These are phyloP conservation scores for Eira barbara DNA, from an alignment of 2,113 vertebrate genomes.

Conservation along the genomic window DNA sequence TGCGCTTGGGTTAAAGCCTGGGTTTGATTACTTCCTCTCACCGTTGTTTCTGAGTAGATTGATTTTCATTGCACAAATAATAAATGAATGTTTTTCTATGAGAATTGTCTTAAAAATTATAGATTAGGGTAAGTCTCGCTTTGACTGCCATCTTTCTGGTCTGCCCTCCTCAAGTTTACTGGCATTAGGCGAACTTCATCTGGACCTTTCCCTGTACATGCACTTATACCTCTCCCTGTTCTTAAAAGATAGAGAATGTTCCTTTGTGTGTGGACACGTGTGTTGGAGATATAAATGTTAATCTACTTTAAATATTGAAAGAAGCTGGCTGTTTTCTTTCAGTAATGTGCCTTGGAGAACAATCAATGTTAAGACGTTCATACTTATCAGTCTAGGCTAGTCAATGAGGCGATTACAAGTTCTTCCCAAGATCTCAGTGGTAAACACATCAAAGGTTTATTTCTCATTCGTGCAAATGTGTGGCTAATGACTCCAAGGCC, in stretches of 20 bases:
- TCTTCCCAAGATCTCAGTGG: not conserved
- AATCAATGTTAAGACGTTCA: not conserved
- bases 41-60: not conserved
- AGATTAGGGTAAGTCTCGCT: not conserved
- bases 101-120: not conserved
- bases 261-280: not conserved
- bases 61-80: slow-evolving; percentile 20
- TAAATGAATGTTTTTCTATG: not conserved
- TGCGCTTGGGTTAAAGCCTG: not conserved
- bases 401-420: not conserved
- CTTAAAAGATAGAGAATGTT: not conserved
- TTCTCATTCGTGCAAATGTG: not conserved
- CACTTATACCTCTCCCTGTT: not conserved
- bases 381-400: not conserved
- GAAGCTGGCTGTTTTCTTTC: not conserved
- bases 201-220: not conserved
- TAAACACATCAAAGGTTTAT: not conserved
- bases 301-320: not conserved
- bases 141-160: not conserved
- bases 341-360: not conserved
- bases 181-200: not conserved
- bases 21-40: not conserved
- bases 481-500: not conserved
- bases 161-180: not conserved
- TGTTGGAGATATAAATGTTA: not conserved